phyloP scores from a whole-genome alignment of 2,888 invertebrate genomes.

The Scaptomyza flava region DNA sequence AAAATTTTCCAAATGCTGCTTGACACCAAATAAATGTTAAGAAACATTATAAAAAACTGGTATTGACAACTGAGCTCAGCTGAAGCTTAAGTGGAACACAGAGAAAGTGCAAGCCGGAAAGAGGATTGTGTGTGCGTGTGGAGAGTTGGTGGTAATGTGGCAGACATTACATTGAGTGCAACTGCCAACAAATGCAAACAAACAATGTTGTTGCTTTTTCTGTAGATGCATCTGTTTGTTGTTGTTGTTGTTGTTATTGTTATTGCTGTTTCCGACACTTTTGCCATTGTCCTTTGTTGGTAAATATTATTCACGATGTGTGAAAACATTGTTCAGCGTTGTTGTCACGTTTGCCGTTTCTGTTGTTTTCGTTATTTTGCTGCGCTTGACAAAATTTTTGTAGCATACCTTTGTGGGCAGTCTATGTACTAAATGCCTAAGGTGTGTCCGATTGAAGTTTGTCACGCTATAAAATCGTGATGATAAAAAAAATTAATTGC shows the following conservation, averaged over 20 bases:
- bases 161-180: slow-evolving; percentile 47
- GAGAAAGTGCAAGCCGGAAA: not conserved
- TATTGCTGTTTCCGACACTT: slow-evolving; percentile 28
- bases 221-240: slow-evolving; percentile 1
- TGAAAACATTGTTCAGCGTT: slow-evolving; percentile 30
- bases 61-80: slow-evolving; percentile 38
- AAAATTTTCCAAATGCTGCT: slow-evolving; percentile 55
- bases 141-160: slow-evolving; percentile 37
- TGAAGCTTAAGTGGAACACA: not conserved
- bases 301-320: slow-evolving; percentile 46
- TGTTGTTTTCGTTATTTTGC: slow-evolving; percentile 2
- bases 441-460: slow-evolving; percentile 26
- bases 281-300: slow-evolving; percentile 40
- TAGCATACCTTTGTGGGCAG: slow-evolving; percentile 43
- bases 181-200: slow-evolving; percentile 55
- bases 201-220: slow-evolving; percentile 12
- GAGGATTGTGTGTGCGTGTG: not conserved
- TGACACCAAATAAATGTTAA: slow-evolving; percentile 60
- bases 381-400: slow-evolving; percentile 20
- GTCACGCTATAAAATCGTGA: not conserved
- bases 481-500: not conserved
- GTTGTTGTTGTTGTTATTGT: slow-evolving; percentile 3
- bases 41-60: slow-evolving; percentile 32
- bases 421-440: not conserved
- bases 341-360: slow-evolving; percentile 9